Conservation (phyloP, 2,113 vertebrate genomes). For the Gallinago media region DNA sequence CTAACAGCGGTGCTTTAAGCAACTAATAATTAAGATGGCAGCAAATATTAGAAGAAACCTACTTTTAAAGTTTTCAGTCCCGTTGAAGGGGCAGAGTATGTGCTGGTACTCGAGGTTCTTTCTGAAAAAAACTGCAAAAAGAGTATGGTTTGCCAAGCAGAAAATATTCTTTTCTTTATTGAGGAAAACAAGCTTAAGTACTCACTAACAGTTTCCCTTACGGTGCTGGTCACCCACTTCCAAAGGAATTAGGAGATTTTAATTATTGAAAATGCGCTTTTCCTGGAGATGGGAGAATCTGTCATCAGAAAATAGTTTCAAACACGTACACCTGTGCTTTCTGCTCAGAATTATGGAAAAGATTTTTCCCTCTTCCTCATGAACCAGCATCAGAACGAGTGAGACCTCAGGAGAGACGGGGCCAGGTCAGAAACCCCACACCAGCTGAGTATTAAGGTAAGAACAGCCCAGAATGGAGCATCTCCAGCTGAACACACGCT, state of each 20-base stretch:
- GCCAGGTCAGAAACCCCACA: not conserved
- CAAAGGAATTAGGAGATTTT: constrained; percentile 10
- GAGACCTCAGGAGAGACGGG: not conserved
- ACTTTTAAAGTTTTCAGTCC: constrained; percentile 69
- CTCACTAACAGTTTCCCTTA: not conserved
- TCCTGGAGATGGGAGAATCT: not conserved
- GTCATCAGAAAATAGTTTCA: not conserved
- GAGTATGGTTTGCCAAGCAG: not conserved
- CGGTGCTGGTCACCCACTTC: not conserved
- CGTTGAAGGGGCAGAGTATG: constrained; percentile 17
- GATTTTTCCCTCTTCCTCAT: not conserved
- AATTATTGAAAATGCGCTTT: not conserved
- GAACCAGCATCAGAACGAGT: not conserved
- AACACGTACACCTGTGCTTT: not conserved
- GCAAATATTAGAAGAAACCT: constrained; percentile 71
- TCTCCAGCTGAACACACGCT: not conserved
- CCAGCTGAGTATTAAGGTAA: constrained; percentile 51
- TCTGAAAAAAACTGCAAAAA: not conserved
- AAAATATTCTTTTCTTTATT: constrained; percentile 10
- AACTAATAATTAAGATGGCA: constrained; percentile 72
- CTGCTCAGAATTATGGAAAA: not conserved
- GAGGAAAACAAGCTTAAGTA: not conserved
- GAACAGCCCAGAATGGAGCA: constrained; percentile 28
- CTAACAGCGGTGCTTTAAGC: constrained; percentile 66
- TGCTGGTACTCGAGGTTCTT: not conserved